Evolutionary conservation across 2,888 invertebrate species (phyloP), one percentile per base, ranked within the genome.

Genomic region (Cantharis nigra): DNA sequence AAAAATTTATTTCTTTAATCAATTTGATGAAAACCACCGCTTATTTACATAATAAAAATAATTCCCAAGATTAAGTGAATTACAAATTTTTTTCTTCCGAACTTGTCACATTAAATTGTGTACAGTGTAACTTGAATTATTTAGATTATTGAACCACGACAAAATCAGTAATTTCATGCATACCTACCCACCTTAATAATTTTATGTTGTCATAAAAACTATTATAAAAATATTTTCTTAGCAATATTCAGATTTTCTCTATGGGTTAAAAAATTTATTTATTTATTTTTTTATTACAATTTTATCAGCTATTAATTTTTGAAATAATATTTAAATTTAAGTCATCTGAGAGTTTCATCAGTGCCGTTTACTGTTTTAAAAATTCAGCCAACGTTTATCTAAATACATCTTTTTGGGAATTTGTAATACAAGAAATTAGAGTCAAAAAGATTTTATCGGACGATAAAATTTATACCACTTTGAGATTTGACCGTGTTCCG

Each of bases 41-140:
- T n/a, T 49, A 49, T 49, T 49, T 49, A 49, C 49, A 49, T 49
- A 49, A 49, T 49, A 49, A 49, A 49, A 49, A 49, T 49, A 49
- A 49, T 49, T 49, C 49, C 49, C 49, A 49, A 49, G 49, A 49
- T 49, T 49, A 49, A 49, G n/a, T 49, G 49, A 49, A 49, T 49
- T 49, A 49, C 49, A 49, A 49, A 49, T n/a, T 49, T 49, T 49
- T 49, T 49, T 49, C 49, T 49, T 49, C 49, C 49, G n/a, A 49
- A n/a, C 49, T 49, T 49, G 49, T 49, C 49, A 67, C 65, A 67
- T 67, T 13, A 75, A 71, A 75, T 75, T 71, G 71, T 75, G 71
- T 71, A 71, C 67, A 69, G 67, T 20, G 67, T 75, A 62, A 69
- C 76, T 63, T 76, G 76, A 72, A 76, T 76, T 72, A 71, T 76